Evolutionary conservation across 2,888 invertebrate species (phyloP).

Genomic region (Pelosia muscerda): DNA sequence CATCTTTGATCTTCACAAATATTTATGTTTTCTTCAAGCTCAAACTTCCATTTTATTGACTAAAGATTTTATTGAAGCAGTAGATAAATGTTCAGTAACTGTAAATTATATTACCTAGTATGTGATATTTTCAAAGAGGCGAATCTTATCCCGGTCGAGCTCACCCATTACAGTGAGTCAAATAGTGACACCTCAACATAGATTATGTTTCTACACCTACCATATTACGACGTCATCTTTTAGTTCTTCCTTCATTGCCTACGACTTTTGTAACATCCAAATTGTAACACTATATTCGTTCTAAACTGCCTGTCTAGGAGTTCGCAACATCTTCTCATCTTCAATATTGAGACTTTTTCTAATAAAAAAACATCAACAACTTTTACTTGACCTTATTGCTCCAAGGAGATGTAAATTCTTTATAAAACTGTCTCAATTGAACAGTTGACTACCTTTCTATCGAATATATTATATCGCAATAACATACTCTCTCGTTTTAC

Average conservation of each 20-base stretch:
- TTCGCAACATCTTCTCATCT: no score
- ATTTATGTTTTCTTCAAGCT: background rate
- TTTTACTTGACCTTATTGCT: constrained; percentile 19
- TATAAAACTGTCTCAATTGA: constrained; percentile 14
- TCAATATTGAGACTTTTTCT: background rate
- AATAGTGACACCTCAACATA: background rate
- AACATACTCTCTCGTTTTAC: constrained; percentile 29
- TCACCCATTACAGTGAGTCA: background rate
- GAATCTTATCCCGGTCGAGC: background rate
- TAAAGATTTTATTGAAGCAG: no score
- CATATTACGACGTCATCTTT: background rate
- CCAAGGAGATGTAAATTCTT: constrained; percentile 19
- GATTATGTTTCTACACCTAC: background rate
- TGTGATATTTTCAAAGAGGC: no score
- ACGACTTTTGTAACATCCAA: no score
- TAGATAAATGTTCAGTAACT: no score
- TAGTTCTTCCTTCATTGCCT: background rate
- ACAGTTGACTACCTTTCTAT: constrained; percentile 23
- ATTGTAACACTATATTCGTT: background rate
- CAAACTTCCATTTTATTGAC: background rate
- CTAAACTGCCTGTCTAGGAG: no score
- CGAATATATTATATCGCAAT: constrained; percentile 17
- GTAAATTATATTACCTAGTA: background rate
- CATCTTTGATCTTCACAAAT: background rate
- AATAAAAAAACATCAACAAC: constrained; percentile 11